Conservation (phyloP, 64 coral and sea anemone species). For the Montipora capricornis region DNA sequence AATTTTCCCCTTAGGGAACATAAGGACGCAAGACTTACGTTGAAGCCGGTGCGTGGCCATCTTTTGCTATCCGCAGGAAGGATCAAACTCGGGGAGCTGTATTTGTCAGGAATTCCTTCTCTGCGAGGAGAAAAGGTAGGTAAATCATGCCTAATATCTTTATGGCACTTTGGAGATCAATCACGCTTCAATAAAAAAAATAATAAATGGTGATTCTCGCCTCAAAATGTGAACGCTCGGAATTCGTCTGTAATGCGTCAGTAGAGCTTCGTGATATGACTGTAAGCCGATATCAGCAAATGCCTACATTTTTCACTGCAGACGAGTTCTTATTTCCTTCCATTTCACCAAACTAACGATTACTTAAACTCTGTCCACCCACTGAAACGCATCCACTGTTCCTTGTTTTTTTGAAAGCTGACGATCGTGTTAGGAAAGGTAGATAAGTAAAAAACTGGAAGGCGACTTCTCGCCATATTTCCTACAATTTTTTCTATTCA, state of each 20-base stretch:
- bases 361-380: not conserved
- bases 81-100: conserved; percentile 70
- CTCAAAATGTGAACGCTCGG: conserved; percentile 10
- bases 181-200: not conserved
- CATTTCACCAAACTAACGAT: not conserved
- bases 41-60: conserved; percentile 3
- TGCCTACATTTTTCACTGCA: not conserved
- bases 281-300: conserved; percentile 42
- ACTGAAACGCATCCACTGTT: no score
- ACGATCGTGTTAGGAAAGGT: no score
- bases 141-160: not conserved
- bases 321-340: not conserved
- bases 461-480: not conserved
- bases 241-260: conserved; percentile 28
- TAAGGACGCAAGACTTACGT: conserved; percentile 12
- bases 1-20: not conserved
- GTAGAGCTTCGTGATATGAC: conserved; percentile 31
- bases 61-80: conserved; percentile 36
- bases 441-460: not conserved
- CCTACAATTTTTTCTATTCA: not conserved
- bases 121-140: conserved; percentile 61
- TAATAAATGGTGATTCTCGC: not conserved
- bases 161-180: not conserved
- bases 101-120: conserved; percentile 55
- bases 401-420: no score